Evolutionary conservation across 2,113 vertebrate species (phyloP).

Genomic region (Menura novaehollandiae): DNA sequence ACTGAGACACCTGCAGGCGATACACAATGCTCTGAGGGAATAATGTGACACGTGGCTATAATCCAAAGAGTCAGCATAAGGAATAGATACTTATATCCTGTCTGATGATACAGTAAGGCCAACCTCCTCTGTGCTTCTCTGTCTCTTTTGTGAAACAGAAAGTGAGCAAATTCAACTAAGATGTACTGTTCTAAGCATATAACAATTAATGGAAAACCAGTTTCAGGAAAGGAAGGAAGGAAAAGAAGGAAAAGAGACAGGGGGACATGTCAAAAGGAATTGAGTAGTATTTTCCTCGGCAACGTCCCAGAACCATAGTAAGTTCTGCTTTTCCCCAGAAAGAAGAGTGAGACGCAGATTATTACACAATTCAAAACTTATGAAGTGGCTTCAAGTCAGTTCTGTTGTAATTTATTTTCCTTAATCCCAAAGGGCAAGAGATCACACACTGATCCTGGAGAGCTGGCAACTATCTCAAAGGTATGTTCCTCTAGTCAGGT

Average conservation of each 20-base stretch:
- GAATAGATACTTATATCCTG: not conserved
- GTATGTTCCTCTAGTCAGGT: not conserved
- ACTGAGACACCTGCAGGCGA: not conserved
- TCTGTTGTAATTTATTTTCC: not conserved
- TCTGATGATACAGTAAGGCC: rapidly evolving
- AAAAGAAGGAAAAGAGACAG: not conserved
- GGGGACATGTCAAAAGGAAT: not conserved
- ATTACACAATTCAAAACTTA: not conserved
- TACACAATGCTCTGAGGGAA: not conserved
- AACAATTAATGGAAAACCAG: not conserved
- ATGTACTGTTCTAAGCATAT: not conserved
- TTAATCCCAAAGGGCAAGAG: conserved; percentile 23
- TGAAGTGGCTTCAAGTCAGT: not conserved
- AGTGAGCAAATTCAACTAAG: not conserved
- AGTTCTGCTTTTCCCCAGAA: not conserved
- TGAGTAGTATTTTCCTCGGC: not conserved
- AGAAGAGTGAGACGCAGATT: not conserved
- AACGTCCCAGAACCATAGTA: not conserved
- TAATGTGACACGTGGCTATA: not conserved
- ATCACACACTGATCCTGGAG: not conserved
- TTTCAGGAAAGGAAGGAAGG: not conserved
- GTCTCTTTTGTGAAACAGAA: not conserved
- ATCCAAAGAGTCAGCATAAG: not conserved
- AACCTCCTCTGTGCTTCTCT: not conserved
- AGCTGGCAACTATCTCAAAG: not conserved